phyloP scores from a whole-genome alignment of 2,888 invertebrate species.

The Epinotia bilunana region DNA sequence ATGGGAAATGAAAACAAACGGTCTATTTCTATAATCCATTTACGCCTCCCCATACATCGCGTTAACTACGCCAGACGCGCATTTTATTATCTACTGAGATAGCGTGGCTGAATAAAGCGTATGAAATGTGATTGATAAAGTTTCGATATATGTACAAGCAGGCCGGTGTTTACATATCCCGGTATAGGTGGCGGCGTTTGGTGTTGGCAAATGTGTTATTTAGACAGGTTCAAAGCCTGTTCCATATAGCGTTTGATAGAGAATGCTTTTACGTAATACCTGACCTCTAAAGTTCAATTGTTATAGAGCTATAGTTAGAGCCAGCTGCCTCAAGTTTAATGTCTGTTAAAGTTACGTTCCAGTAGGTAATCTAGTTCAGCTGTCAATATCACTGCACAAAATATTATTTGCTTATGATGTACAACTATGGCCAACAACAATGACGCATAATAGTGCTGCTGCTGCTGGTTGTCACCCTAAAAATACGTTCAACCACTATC shows the following conservation, averaged over 20 bases:
- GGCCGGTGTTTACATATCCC: slow-evolving; percentile 42
- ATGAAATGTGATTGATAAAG: slow-evolving; percentile 48
- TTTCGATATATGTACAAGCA: slow-evolving; percentile 33
- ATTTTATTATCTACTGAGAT: slow-evolving; percentile 56
- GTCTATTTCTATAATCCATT: slow-evolving; percentile 65
- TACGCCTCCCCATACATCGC: slow-evolving; percentile 52
- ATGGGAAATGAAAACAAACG: slow-evolving; percentile 58
- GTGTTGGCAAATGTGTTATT: slow-evolving; percentile 40
- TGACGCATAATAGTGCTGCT: no score
- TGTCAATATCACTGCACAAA: neutral
- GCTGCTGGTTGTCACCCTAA: no score
- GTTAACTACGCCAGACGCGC: slow-evolving; percentile 55
- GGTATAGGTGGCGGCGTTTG: neutral
- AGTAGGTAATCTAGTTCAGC: neutral
- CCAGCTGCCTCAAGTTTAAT: no score
- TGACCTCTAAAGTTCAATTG: no score
- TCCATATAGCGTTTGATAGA: slow-evolving; percentile 3
- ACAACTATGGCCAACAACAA: no score
- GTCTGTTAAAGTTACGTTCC: no score
- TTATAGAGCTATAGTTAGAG: no score
- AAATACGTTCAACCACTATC: neutral
- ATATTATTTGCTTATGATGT: no score
- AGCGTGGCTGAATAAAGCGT: slow-evolving; percentile 40
- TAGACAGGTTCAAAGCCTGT: slow-evolving; percentile 44
- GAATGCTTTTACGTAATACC: neutral